phyloP scores from a whole-genome alignment of 2,797 vertebrate species.

The Hoplostethus mediterraneus region DNA sequence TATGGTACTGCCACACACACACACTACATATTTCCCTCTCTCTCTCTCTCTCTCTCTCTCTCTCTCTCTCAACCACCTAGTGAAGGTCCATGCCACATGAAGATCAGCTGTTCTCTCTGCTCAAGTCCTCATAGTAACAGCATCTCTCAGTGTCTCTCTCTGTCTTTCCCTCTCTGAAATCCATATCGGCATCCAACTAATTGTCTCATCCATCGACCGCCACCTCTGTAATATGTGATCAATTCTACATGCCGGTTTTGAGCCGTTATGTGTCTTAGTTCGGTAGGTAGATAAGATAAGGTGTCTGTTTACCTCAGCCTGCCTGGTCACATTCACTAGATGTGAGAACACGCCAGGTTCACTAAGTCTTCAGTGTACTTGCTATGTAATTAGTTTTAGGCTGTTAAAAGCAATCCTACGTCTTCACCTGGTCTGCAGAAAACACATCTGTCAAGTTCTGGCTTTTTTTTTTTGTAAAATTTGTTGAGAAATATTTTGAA shows the following conservation, averaged over 20 bases:
- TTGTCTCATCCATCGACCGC: constrained; percentile 44
- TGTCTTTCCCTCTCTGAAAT: constrained; percentile 28
- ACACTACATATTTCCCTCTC: constrained; percentile 29
- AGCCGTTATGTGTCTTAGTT: constrained; percentile 38
- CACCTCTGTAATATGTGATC: constrained; percentile 36
- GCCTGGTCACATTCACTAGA: background rate
- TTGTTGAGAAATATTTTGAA: too few species aligned
- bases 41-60: constrained; percentile 32
- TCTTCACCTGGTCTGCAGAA: too few species aligned
- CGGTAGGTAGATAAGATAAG: constrained; percentile 28
- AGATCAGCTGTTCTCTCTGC: constrained; percentile 56
- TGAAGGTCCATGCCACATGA: constrained; percentile 56
- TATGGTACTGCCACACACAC: constrained; percentile 13
- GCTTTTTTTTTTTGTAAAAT: too few species aligned
- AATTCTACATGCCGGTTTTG: constrained; percentile 16
- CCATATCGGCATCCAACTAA: constrained; percentile 50
- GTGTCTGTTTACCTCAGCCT: background rate
- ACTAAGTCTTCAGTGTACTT: background rate
- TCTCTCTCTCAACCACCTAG: constrained; percentile 45
- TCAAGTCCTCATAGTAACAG: constrained; percentile 10
- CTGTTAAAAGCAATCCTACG: too few species aligned
- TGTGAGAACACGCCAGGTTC: background rate
- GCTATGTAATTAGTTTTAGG: too few species aligned
- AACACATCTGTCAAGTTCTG: too few species aligned
- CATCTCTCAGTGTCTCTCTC: background rate